A percentile compares a stretch with the other conserved stretches of the same genome.
phyloP scores from a whole-genome alignment of 1,140 invertebrate genomes.

The Tetramorium alpestre region DNA sequence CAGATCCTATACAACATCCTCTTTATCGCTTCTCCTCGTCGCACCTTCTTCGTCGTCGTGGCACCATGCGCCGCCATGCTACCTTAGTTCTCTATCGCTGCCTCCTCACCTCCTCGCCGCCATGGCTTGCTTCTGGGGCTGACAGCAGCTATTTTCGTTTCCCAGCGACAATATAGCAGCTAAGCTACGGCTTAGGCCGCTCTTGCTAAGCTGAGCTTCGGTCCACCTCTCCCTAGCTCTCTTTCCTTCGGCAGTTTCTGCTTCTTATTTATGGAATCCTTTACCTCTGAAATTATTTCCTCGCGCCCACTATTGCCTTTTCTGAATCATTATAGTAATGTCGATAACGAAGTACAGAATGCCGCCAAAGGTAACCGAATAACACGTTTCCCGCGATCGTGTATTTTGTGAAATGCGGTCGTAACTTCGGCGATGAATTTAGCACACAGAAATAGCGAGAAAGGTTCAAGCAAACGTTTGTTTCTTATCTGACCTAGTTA shows the following conservation, averaged over 20 bases:
- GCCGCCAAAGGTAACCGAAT: background rate
- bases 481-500: background rate
- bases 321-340: background rate
- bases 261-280: background rate
- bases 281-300: constrained; percentile 6
- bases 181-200: constrained; percentile 40
- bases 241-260: constrained; percentile 10
- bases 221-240: constrained; percentile 10
- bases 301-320: background rate
- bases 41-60: constrained; percentile 51
- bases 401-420: background rate
- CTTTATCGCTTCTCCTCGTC: constrained; percentile 51
- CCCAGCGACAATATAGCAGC: constrained; percentile 76
- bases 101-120: constrained; percentile 45
- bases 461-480: background rate
- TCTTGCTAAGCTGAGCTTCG: constrained; percentile 6
- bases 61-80: constrained; percentile 2
- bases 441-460: background rate
- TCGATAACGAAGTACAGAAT: background rate
- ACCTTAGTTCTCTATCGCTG: constrained; percentile 34
- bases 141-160: constrained; percentile 77
- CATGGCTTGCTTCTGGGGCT: constrained; percentile 67
- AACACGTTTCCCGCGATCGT: background rate
- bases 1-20: constrained; percentile 45
- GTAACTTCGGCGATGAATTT: background rate